These are phyloP conservation scores for Teinopalpus imperialis DNA, from an alignment of 2,888 invertebrate species.

Conservation along the genomic window DNA sequence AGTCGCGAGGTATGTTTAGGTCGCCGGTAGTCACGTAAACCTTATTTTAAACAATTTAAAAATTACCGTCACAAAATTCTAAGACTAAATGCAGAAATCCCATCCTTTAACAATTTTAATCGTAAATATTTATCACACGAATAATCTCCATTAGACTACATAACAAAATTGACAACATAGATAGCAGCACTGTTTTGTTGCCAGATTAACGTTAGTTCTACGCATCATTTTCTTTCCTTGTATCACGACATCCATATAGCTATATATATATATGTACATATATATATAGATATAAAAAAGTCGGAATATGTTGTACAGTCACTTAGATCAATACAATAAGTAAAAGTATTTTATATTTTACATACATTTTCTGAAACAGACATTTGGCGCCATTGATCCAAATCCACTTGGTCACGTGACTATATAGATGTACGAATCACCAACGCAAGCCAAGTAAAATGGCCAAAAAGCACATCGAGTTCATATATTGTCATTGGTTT, in stretches of 20 bases:
- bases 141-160: slow-evolving; percentile 84
- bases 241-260: slow-evolving; percentile 35
- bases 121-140: slow-evolving; percentile 84
- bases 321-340: slow-evolving; percentile 39
- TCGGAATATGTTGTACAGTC: slow-evolving; percentile 37
- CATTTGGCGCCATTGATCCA: slow-evolving; percentile 83
- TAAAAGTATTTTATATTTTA: slow-evolving; percentile 51
- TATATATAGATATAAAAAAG: slow-evolving; percentile 30
- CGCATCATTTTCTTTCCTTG: slow-evolving; percentile 60
- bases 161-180: slow-evolving; percentile 90
- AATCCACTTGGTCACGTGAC: slow-evolving; percentile 80
- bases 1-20: slow-evolving; percentile 14
- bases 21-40: slow-evolving; percentile 7
- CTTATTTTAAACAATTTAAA: slow-evolving; percentile 27
- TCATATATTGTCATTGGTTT: slow-evolving; percentile 77
- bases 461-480: slow-evolving; percentile 82
- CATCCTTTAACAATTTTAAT: slow-evolving; percentile 66
- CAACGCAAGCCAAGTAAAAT: slow-evolving; percentile 82
- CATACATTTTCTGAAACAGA: slow-evolving; percentile 78
- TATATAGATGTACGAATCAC: slow-evolving; percentile 81
- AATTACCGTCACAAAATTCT: slow-evolving; percentile 47
- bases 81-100: slow-evolving; percentile 40
- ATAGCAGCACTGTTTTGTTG: slow-evolving; percentile 86
- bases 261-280: slow-evolving; percentile 40
- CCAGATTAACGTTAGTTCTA: slow-evolving; percentile 80